phyloP scores from a whole-genome alignment of 2,888 invertebrate genomes.

The Quadroppia sp. region DNA sequence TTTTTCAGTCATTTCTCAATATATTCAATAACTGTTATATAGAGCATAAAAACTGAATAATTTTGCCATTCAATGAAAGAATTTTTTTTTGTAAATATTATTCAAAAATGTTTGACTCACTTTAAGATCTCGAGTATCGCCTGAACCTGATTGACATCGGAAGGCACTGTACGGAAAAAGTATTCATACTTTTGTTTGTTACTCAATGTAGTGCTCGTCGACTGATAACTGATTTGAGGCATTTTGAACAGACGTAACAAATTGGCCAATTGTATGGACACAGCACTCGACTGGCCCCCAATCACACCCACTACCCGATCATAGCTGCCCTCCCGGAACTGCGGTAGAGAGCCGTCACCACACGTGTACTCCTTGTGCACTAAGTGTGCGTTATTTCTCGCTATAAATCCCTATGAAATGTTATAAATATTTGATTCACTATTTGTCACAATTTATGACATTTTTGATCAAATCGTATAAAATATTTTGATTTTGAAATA shows the following conservation, averaged over 20 bases:
- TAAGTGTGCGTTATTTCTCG: constrained; percentile 55
- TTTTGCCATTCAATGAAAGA: too few species aligned
- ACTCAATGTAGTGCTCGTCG: constrained; percentile 59
- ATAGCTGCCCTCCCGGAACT: constrained; percentile 54
- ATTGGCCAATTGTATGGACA: constrained; percentile 58
- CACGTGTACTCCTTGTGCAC: constrained; percentile 54
- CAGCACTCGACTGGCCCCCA: constrained; percentile 58
- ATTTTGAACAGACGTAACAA: constrained; percentile 58
- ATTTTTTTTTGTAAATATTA: not conserved
- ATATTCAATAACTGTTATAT: too few species aligned
- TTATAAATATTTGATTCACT: not conserved
- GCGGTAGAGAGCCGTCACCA: constrained; percentile 54
- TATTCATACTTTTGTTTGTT: constrained; percentile 58
- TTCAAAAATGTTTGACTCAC: constrained; percentile 49
- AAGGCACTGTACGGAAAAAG: constrained; percentile 60
- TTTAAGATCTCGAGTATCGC: constrained; percentile 59
- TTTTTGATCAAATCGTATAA: not conserved
- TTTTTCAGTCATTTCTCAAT: too few species aligned
- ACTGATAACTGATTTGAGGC: constrained; percentile 60
- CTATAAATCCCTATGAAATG: constrained; percentile 54
- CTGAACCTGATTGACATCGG: constrained; percentile 59
- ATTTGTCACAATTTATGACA: not conserved
- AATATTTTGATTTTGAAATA: too few species aligned
- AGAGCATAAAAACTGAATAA: too few species aligned
- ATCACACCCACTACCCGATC: constrained; percentile 58